These are phyloP conservation scores for Phylloscopus trochilus DNA, from an alignment of 2,113 vertebrate genomes.

Conservation along the genomic window DNA sequence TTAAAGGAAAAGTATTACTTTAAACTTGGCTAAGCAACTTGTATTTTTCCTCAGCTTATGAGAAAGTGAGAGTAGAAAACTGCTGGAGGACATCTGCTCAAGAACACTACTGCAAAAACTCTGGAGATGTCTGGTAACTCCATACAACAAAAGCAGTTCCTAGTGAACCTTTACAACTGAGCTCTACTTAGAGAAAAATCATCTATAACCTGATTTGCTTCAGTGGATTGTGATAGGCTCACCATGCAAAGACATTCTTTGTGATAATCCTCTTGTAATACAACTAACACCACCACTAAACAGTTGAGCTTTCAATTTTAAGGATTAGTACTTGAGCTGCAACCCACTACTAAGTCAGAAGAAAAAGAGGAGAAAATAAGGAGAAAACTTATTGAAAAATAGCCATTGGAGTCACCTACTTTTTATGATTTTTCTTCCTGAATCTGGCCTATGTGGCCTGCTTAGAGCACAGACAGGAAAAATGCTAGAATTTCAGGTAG, in stretches of 20 bases:
- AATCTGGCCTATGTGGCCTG: background rate
- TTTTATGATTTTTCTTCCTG: background rate
- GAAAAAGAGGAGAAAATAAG: background rate
- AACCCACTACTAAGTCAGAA: background rate
- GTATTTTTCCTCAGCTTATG: background rate
- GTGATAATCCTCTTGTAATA: slow-evolving; percentile 1
- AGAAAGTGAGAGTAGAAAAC: background rate
- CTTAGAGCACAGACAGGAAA: background rate
- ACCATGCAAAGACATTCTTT: background rate
- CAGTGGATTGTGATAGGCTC: background rate
- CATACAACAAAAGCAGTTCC: background rate
- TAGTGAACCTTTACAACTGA: background rate
- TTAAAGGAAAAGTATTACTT: background rate
- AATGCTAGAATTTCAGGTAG: background rate
- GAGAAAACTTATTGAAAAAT: background rate
- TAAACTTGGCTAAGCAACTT: background rate
- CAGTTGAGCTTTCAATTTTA: background rate
- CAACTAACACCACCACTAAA: background rate
- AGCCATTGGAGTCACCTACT: background rate
- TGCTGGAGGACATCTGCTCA: background rate
- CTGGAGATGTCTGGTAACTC: background rate
- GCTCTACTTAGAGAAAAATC: background rate
- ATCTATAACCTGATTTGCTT: background rate
- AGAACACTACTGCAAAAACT: background rate
- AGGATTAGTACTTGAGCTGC: background rate